Evolutionary conservation across 2,888 invertebrate species (phyloP), one percentile per base, ranked within the genome.

Genomic region (Phymatocera aterrima): DNA sequence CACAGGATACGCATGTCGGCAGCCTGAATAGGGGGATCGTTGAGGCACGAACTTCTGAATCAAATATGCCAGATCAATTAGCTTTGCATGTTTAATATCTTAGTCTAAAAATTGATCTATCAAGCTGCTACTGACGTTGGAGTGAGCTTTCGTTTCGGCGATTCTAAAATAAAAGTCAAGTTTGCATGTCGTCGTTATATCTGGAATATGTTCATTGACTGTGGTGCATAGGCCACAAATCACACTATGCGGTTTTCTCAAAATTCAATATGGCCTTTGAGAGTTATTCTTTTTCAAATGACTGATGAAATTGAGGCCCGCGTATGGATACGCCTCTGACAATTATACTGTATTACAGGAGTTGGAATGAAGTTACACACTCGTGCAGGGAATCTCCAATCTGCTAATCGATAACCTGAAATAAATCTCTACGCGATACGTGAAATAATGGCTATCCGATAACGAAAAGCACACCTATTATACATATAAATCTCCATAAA

Each of bases 401-500:
- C 60, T 60, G 64, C 31, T 40, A 40, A 68, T 68, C 24, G 21
- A 68, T 21, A 46, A 12, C 37, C 43, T 68, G 12, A 68, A 68
- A 68, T 43, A 46, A 46, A 68, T 46, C 28, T 21, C 12, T 68
- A 46, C 28, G 43, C 28, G 43, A 68, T 68, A 18, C 24, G 15
- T 68, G 24, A 68, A 68, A 64, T 46, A 46, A 46, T 68, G 68
- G 68, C 15, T 37, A 40, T 21, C 43, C 68, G 43, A 68, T 68
- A 68, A 40, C 43, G 68, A 43, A 43, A 43, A 43, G 68, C 43
- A 68, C n/a, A 68, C 43, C 40, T 24, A 46, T n/a, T n/a, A n/a
- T n/a, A n/a, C n/a, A n/a, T 46, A 40, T 68, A 68, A 68, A 68
- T 68, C 68, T 43, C 43, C 46, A 43, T 68, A 43, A 43, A 68